These are phyloP conservation scores for Acleris emargana DNA, from an alignment of 2,888 invertebrate species.

Conservation along the genomic window DNA sequence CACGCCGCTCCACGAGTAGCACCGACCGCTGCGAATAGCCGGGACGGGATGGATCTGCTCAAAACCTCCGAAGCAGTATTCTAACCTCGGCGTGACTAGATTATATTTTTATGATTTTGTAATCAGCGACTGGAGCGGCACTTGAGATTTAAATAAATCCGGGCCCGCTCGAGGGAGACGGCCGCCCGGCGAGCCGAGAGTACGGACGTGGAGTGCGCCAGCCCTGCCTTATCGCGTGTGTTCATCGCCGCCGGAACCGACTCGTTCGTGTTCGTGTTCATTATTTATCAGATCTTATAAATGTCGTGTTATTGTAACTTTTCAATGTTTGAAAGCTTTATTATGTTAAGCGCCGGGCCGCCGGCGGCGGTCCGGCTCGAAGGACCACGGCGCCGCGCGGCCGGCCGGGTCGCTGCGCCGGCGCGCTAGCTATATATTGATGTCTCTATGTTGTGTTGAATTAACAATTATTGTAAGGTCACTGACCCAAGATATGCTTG, in stretches of 20 bases:
- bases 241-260: constrained; percentile 55
- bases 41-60: constrained; percentile 40
- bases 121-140: constrained; percentile 40
- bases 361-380: constrained; percentile 17
- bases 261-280: constrained; percentile 26
- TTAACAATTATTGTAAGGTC: constrained; percentile 9
- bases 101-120: constrained; percentile 49
- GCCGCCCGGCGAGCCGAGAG: constrained; percentile 4
- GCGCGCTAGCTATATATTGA: constrained; percentile 3
- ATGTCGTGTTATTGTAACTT: constrained; percentile 30
- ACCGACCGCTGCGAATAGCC: constrained; percentile 44
- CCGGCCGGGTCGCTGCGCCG: not conserved
- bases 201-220: constrained; percentile 22
- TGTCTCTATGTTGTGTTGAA: constrained; percentile 23
- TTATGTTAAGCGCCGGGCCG: not conserved
- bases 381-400: constrained; percentile 14
- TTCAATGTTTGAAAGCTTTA: constrained; percentile 34
- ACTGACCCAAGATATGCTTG: constrained; percentile 17
- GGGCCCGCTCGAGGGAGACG: not conserved
- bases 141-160: constrained; percentile 32
- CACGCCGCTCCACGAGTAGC: constrained; percentile 72
- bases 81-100: constrained; percentile 45
- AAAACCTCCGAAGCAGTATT: constrained; percentile 39
- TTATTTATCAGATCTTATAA: constrained; percentile 32
- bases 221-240: constrained; percentile 65